phyloP scores from a whole-genome alignment of 2,888 invertebrate genomes.

The Drosophila suboccidentalis region DNA sequence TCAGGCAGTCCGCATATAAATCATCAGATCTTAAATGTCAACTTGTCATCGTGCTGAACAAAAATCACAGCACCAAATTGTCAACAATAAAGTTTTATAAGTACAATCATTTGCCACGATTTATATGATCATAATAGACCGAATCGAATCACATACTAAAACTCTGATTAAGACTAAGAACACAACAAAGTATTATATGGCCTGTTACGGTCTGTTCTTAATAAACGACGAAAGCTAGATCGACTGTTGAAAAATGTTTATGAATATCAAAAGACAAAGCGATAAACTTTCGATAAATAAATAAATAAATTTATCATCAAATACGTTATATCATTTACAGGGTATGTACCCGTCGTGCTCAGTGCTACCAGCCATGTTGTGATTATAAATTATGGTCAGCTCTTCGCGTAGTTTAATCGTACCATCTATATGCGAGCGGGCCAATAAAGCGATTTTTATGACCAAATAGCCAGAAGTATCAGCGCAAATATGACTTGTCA shows the following conservation, averaged over 20 bases:
- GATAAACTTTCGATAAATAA: neutral
- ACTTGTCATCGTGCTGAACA: conserved; percentile 50
- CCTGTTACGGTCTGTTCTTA: neutral
- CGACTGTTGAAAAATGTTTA: neutral
- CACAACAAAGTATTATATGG: neutral
- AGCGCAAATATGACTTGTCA: conserved; percentile 50
- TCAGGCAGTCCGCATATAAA: conserved; percentile 56
- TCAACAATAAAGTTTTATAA: conserved; percentile 58
- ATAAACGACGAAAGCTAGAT: too few species aligned
- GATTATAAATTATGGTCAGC: conserved; percentile 64
- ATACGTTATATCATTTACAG: conserved; percentile 17
- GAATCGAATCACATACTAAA: conserved; percentile 13
- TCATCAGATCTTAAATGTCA: conserved; percentile 74
- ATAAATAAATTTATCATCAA: neutral
- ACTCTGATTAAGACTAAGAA: conserved; percentile 7
- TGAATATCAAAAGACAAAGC: neutral
- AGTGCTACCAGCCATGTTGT: conserved; percentile 17
- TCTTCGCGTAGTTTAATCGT: conserved; percentile 58
- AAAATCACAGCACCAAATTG: conserved; percentile 70
- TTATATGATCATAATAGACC: conserved; percentile 54
- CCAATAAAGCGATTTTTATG: conserved; percentile 69
- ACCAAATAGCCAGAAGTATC: conserved; percentile 53
- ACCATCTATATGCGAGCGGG: conserved; percentile 59
- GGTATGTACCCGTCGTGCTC: conserved; percentile 19
- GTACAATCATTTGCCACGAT: conserved; percentile 55